phyloP scores from a whole-genome alignment of 2,797 vertebrate genomes.

The Gymnoscopelus braueri region DNA sequence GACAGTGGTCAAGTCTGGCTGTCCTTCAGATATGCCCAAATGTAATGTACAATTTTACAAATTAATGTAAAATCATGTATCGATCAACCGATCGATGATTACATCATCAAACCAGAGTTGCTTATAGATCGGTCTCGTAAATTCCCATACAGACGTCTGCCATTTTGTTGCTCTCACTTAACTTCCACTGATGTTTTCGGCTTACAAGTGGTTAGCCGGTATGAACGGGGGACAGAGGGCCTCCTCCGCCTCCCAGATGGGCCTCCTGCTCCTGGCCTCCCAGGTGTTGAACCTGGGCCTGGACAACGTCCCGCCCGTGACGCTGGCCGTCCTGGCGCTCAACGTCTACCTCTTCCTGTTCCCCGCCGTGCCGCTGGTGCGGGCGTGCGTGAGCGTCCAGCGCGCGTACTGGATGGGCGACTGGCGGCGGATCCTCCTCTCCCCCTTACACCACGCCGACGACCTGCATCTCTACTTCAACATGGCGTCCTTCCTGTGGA shows the following conservation, averaged over 20 bases:
- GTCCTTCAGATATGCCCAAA: too few species aligned
- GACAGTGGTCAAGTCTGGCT: too few species aligned
- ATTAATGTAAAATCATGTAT: too few species aligned
- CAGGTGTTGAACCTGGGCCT: constrained; percentile 89
- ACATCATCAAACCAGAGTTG: too few species aligned
- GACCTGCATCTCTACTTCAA: constrained; percentile 97
- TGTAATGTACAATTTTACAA: too few species aligned
- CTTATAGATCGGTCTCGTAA: too few species aligned
- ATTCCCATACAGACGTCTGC: too few species aligned
- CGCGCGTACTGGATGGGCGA: constrained; percentile 80
- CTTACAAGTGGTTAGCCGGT: constrained; percentile 26
- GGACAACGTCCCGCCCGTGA: constrained; percentile 91
- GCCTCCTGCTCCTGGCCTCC: constrained; percentile 87
- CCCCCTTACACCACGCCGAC: constrained; percentile 90
- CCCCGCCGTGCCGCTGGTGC: constrained; percentile 79
- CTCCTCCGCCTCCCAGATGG: constrained; percentile 61
- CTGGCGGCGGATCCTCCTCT: constrained; percentile 90
- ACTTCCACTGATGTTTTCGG: too few species aligned
- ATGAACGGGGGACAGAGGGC: constrained; percentile 85
- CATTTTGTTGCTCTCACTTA: too few species aligned
- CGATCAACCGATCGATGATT: too few species aligned
- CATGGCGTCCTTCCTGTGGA: constrained; percentile 95
- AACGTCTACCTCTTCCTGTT: constrained; percentile 90
- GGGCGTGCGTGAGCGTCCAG: constrained; percentile 88
- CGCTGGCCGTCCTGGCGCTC: constrained; percentile 85